Evolutionary conservation across 2,113 vertebrate genomes (phyloP), one percentile per base, ranked within the genome.

Genomic region (Euleptes europaea): DNA sequence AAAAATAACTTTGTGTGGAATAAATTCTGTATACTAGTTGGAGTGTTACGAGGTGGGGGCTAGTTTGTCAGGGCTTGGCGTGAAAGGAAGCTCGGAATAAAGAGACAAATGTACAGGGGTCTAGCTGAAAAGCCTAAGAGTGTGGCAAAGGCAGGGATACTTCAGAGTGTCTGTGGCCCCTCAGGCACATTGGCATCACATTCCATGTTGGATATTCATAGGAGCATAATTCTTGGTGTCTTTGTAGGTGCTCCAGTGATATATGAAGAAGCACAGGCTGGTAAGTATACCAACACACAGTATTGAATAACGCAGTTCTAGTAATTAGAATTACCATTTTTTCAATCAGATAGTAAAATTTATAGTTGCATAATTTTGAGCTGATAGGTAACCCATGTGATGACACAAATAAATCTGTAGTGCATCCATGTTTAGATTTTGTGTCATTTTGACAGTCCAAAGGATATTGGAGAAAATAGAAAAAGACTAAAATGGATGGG

Each of bases 281-380:
- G 94, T 93, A 93, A 75, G 78, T 81, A 66, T 63, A 35, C n/a
- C 78, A 33, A 75, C 82, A 71, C 28, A 72, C 69, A 86, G 79
- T n/a, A 8, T 74, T 31, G n/a, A 83, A 2, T 60, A 71, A 40
- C n/a, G 86, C 80, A 84, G 0, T 28, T 86, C 77, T 67, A 2
- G 76, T 86, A 84, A 57, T 40, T 0, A 0, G 0, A 74, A 1
- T 0, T 4, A 87, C 76, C 79, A 9, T 65, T 84, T 71, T 49
- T 65, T 1, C 21, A 54, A 63, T 28, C 60, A 10, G 23, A 28
- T 63, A 28, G 60, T 28, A 63, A 63, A 63, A 63, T 3, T 63
- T 23, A 7, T 28, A 28, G 26, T 63, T 63, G 7, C 60, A 63
- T 63, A 63, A 28, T 63, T 63, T 63, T 28, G 23, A 2, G 60